Evolutionary conservation across 2,113 vertebrate genomes (phyloP), one percentile per base, ranked within the genome.

Genomic region (Taxidea taxus): DNA sequence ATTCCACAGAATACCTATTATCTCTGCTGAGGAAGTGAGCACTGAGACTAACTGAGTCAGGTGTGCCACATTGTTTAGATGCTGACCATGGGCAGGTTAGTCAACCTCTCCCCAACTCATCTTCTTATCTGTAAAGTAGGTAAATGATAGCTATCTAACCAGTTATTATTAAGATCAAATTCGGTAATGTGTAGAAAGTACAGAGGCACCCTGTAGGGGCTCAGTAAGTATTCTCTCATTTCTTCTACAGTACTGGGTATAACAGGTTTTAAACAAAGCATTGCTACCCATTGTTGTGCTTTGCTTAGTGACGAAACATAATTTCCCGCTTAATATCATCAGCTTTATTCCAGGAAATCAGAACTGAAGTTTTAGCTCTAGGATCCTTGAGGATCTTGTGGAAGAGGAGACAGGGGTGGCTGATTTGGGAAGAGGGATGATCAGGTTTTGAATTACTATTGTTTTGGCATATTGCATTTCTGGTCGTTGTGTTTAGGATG

Each of bases 291-390:
- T 89, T 96, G 16, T 81, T 72, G 16, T 39, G 25, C 77, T 92
- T 91, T 80, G 89, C 34, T 74, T 93, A 90, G 64, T 44, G 72
- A 94, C 56, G 81, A 87, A 96, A 92, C 27, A 37, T 77, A 56
- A 16, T 70, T 87, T 96, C 37, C 37, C 56, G 14, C 64, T 62
- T 86, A 58, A 72, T 27, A n/a, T 62, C 6, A 34, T 82, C 92
- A 90, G 31, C 27, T 39, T 81, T 87, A 58, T 60, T 68, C 39
- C n/a, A 62, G 84, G 51, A 96, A 97, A 58, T 96, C 92, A 70
- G 75, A 94, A 86, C 21, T 91, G 18, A 94, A 91, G 78, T 94
- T 97, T 97, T 80, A 92, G 62, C 58, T 72, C 56, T 34, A 16
- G 47, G 42, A 39, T 97, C 25, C 18, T 83, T 74, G 54, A 90